These are phyloP conservation scores for Hyposoter dolosus DNA, from an alignment of 2,888 invertebrate species.

Conservation along the genomic window DNA sequence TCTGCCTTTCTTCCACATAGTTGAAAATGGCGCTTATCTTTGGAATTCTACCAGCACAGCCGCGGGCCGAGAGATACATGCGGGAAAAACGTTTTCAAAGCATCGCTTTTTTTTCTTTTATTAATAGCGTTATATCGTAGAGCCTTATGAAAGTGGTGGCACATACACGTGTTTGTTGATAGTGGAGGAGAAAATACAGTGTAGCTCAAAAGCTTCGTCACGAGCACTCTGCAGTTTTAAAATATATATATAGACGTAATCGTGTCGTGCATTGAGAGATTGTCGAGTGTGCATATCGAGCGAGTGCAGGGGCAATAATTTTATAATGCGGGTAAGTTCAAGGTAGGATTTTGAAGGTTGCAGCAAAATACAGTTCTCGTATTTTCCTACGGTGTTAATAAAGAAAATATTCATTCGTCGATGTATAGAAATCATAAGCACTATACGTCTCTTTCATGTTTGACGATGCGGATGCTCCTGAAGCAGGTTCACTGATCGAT, in stretches of 20 bases:
- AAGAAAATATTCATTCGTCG: neutral
- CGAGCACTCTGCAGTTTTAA: neutral
- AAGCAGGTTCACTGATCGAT: neutral
- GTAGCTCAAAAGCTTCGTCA: constrained; percentile 38
- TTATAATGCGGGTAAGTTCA: constrained; percentile 48
- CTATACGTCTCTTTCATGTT: neutral
- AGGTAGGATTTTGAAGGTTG: constrained; percentile 28
- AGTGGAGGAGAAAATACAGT: constrained; percentile 31
- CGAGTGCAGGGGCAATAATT: constrained; percentile 25
- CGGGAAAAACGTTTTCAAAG: neutral
- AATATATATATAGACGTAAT: neutral
- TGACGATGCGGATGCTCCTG: neutral
- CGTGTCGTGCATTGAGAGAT: constrained; percentile 36
- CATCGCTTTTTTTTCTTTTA: constrained; percentile 1
- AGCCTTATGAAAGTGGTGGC: constrained; percentile 15
- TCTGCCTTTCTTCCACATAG: neutral
- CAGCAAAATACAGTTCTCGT: neutral
- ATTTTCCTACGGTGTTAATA: neutral
- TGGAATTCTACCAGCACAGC: constrained; percentile 10
- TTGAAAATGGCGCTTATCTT: constrained; percentile 6
- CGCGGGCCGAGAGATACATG: neutral
- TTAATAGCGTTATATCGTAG: constrained; percentile 33
- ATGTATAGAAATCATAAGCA: neutral
- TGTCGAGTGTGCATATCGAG: constrained; percentile 26
- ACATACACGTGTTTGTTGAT: constrained; percentile 32